phyloP scores from a whole-genome alignment of 2,888 invertebrate genomes.

The Drosophila putrida region DNA sequence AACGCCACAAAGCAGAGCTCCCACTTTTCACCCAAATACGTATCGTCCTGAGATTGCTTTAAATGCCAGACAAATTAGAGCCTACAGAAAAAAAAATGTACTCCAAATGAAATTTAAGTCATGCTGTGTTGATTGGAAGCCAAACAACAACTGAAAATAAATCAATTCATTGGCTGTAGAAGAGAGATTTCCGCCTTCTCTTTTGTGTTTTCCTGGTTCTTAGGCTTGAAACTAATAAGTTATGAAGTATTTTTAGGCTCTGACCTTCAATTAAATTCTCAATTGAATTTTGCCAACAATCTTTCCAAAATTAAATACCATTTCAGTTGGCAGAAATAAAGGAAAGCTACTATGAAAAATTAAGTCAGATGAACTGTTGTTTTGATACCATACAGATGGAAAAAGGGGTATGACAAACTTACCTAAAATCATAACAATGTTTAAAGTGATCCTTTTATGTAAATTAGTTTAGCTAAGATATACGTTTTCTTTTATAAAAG shows the following conservation, averaged over 20 bases:
- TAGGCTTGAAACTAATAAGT: conserved; percentile 5
- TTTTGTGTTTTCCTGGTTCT: background rate
- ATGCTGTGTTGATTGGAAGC: conserved; percentile 7
- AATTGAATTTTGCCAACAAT: background rate
- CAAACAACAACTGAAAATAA: conserved; percentile 7
- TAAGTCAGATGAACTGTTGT: background rate
- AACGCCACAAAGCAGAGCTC: conserved; percentile 1
- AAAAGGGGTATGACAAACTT: background rate
- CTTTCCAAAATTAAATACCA: background rate
- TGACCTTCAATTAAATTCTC: background rate
- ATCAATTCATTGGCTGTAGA: conserved; percentile 26
- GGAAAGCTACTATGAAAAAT: background rate
- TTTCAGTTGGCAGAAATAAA: background rate
- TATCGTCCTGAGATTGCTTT: conserved; percentile 7
- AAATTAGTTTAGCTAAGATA: too few relatives aligned
- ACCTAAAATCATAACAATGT: too few relatives aligned
- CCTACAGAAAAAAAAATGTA: conserved; percentile 24
- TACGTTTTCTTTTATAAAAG: too few relatives aligned
- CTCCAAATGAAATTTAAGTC: conserved; percentile 27
- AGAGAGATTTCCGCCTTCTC: background rate
- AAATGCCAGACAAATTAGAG: conserved; percentile 42
- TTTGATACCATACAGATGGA: background rate
- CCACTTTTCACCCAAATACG: background rate
- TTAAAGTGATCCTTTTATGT: too few relatives aligned
- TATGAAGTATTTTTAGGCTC: background rate